Evolutionary conservation across 1,140 invertebrate species (phyloP).

Genomic region (Sitophilus oryzae): DNA sequence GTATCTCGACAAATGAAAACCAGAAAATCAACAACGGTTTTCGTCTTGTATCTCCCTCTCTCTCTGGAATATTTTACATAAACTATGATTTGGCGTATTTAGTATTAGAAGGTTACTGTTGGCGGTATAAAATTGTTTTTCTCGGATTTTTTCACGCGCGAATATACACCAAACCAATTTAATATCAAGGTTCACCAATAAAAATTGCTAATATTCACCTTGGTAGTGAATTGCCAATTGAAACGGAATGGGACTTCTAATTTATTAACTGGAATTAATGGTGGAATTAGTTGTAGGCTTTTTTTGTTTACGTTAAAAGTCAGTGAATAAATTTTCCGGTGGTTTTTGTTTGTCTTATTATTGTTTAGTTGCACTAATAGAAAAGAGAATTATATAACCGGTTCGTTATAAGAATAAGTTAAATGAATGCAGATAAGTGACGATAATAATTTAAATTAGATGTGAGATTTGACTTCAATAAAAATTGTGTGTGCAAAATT

Average conservation of each 20-base stretch:
- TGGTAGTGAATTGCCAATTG: not conserved
- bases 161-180: slow-evolving; percentile 6
- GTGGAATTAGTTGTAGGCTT: not conserved
- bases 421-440: too few relatives aligned
- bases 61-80: too few relatives aligned
- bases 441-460: too few relatives aligned
- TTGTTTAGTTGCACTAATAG: too few relatives aligned
- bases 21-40: slow-evolving; percentile 1
- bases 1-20: not conserved
- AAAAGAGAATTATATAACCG: too few relatives aligned
- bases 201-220: slow-evolving; percentile 8
- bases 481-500: too few relatives aligned
- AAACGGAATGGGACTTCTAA: not conserved
- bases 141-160: not conserved
- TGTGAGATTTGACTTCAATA: too few relatives aligned
- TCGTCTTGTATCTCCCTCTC: slow-evolving; percentile 1
- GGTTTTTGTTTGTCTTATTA: too few relatives aligned
- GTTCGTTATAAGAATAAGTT: too few relatives aligned
- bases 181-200: slow-evolving; percentile 6
- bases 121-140: not conserved
- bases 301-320: too few relatives aligned
- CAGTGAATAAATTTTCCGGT: too few relatives aligned
- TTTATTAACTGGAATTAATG: not conserved
- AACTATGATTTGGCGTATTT: slow-evolving; percentile 4
- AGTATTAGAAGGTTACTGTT: slow-evolving; percentile 2